Base-by-base conservation (phyloP, 2,797 vertebrate genomes). In the Spinus olivaceus region DNA sequence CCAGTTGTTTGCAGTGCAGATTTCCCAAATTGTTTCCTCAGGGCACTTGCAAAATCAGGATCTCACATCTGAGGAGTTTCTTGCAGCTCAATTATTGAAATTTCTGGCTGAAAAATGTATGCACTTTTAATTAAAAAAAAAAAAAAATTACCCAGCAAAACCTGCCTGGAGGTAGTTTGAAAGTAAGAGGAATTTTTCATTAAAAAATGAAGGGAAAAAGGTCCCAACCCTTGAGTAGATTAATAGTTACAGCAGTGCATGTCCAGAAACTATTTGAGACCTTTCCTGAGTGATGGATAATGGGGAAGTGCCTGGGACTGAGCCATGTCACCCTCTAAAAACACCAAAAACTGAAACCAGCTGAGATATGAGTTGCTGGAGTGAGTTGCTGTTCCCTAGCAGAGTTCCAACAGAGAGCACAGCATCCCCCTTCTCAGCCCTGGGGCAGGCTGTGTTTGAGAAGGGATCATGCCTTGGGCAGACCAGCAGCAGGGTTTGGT, bases 11-110 rank as follows among this genome's bases (percentile, higher is more conserved):
- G 87, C 78, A 91, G 72, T 92, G 88, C 41, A 6, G 77, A 93
- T 97, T 97, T 96, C 76, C 81, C 84, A 81, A 92, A 94, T 89
- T 92, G 44, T 96, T 96, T 91, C 88, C 78, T 96, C 12, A 1
- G 73, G 84, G 70, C 91, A 63, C n/a, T 93, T 86, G 60, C 73
- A 85, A 90, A 91, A 61, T 66, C 35, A 71, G 80, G 44, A 89
- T 69, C 56, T 96, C 47, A 64, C 82, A 59, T 69, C 90, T 94
- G 41, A 96, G 87, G 64, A 81, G 54, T 41, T 95, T 71, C 86
- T 95, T 21, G 16, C 49, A 80, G 72, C 73, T 90, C 77, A 95
- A 30, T 95, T 97, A 95, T n/a, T 91, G 64, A 95, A 91, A 95
- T 94, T 94, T 95, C 88, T 94, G 84, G 57, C 79, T 92, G 81